phyloP scores from a whole-genome alignment of 2,113 vertebrate genomes.

The Copsychus sechellarum region DNA sequence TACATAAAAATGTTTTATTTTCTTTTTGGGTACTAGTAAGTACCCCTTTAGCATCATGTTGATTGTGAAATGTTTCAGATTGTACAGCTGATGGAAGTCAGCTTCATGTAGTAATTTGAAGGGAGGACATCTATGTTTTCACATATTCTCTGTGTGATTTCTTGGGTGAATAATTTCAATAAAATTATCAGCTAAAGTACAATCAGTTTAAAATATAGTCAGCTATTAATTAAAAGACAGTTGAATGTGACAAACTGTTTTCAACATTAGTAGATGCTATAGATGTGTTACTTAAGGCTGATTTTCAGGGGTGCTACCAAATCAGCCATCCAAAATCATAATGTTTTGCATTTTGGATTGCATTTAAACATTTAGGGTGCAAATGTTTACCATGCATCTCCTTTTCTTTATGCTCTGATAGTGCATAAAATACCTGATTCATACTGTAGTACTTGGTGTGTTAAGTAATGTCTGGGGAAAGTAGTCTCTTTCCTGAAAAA shows the following conservation, averaged over 20 bases:
- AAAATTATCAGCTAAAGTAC: background rate
- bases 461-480: background rate
- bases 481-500: background rate
- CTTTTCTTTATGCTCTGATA: background rate
- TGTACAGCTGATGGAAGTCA: background rate
- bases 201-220: background rate
- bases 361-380: background rate
- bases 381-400: background rate
- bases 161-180: background rate
- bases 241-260: background rate
- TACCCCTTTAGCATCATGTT: background rate
- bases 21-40: background rate
- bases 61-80: background rate
- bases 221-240: background rate
- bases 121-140: background rate
- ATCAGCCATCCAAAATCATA: background rate
- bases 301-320: background rate
- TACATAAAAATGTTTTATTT: background rate
- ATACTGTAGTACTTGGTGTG: background rate
- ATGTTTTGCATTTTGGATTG: background rate
- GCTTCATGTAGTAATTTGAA: background rate
- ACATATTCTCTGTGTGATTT: background rate
- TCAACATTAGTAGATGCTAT: background rate
- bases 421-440: background rate
- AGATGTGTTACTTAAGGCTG: background rate